phyloP scores from a whole-genome alignment of 2,888 invertebrate genomes.

The Podotricha telesiphe region DNA sequence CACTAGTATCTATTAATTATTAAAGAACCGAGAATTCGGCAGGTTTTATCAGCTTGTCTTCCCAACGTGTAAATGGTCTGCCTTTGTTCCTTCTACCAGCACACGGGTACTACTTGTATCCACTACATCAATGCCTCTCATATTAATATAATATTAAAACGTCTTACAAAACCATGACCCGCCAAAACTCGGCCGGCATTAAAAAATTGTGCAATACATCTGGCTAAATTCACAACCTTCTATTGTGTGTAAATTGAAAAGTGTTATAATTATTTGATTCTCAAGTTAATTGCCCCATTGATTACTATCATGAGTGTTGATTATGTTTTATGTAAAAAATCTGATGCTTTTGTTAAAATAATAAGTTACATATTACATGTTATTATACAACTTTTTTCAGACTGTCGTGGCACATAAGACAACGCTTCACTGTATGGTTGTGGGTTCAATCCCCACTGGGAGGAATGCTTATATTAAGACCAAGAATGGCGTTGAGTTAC shows the following conservation, averaged over 20 bases:
- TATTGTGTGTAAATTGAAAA: slow-evolving; percentile 29
- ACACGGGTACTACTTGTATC: background rate
- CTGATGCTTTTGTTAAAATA: background rate
- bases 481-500: no score
- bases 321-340: background rate
- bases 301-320: background rate
- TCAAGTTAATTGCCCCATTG: slow-evolving; percentile 5
- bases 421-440: no score
- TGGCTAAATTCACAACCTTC: slow-evolving; percentile 27
- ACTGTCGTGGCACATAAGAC: no score
- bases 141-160: slow-evolving; percentile 7
- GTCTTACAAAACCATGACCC: slow-evolving; percentile 34
- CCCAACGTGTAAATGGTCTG: no score
- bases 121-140: slow-evolving; percentile 13
- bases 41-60: no score
- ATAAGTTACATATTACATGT: background rate
- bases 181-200: slow-evolving; percentile 31
- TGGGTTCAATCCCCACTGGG: no score
- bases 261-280: slow-evolving; percentile 1
- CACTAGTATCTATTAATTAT: no score
- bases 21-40: no score
- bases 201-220: slow-evolving; percentile 31
- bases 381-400: background rate
- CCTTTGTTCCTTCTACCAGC: no score
- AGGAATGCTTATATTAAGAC: no score